phyloP scores from a whole-genome alignment of 2,888 invertebrate genomes.

The Linyphia triangularis region DNA sequence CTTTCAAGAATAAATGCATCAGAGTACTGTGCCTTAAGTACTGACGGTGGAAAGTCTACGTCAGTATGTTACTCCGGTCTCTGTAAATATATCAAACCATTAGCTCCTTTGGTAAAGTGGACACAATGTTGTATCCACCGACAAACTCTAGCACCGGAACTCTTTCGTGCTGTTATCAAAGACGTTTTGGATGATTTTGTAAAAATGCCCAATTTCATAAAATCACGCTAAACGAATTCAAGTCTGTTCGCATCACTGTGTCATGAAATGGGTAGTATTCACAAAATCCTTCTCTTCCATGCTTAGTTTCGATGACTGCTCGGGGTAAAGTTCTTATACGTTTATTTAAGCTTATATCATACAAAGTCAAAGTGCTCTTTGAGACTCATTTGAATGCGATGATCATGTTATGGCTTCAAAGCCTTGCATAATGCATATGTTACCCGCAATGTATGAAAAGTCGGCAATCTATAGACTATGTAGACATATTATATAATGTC shows the following conservation, averaged over 20 bases:
- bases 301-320: not conserved
- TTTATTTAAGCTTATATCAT: not conserved
- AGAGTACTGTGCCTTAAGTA: not conserved
- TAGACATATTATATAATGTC: too few species aligned
- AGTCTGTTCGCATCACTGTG: not conserved
- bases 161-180: not conserved
- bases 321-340: not conserved
- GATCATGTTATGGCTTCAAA: too few species aligned
- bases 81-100: not conserved
- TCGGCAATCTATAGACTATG: too few species aligned
- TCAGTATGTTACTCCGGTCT: not conserved
- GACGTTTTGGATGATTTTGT: not conserved
- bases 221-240: not conserved
- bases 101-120: too few species aligned
- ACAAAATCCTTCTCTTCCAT: not conserved
- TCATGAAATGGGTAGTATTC: not conserved
- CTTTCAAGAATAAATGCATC: too few species aligned
- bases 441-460: not conserved
- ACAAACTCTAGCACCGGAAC: not conserved
- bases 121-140: too few species aligned
- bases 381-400: too few species aligned
- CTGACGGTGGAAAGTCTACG: not conserved
- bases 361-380: not conserved
- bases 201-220: not conserved
- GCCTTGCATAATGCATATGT: not conserved